Conservation (phyloP, 2,113 vertebrate genomes). For the Crotalus helleri region DNA sequence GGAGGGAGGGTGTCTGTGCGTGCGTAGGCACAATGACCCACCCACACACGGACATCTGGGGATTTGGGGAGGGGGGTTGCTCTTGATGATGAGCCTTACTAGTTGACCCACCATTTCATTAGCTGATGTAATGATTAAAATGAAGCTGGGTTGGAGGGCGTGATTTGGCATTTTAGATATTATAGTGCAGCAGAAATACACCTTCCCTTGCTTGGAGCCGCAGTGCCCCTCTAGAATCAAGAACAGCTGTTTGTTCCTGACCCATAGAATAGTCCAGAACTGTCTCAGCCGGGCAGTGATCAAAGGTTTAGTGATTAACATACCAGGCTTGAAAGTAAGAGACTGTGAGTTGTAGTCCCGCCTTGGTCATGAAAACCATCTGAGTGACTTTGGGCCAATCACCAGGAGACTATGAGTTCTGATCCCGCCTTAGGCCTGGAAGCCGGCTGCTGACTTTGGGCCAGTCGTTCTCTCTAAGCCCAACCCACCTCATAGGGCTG, state of each 20-base stretch:
- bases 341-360: not conserved
- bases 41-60: not conserved
- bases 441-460: not conserved
- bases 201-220: not conserved
- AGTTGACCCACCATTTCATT: not conserved
- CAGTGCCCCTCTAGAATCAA: not conserved
- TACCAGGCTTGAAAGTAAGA: not conserved
- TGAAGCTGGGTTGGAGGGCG: not conserved
- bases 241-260: not conserved
- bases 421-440: not conserved
- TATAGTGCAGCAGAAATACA: not conserved
- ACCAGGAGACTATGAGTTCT: not conserved
- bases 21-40: not conserved
- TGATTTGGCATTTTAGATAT: not conserved
- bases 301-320: not conserved
- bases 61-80: not conserved
- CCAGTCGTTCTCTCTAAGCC: too few relatives aligned
- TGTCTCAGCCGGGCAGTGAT: not conserved
- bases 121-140: not conserved
- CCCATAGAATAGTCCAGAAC: not conserved
- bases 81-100: not conserved
- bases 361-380: not conserved
- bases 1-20: not conserved
- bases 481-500: too few relatives aligned
- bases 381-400: not conserved